phyloP scores from a whole-genome alignment of 1,140 invertebrate genomes.

The Trypoxylus dichotomus region DNA sequence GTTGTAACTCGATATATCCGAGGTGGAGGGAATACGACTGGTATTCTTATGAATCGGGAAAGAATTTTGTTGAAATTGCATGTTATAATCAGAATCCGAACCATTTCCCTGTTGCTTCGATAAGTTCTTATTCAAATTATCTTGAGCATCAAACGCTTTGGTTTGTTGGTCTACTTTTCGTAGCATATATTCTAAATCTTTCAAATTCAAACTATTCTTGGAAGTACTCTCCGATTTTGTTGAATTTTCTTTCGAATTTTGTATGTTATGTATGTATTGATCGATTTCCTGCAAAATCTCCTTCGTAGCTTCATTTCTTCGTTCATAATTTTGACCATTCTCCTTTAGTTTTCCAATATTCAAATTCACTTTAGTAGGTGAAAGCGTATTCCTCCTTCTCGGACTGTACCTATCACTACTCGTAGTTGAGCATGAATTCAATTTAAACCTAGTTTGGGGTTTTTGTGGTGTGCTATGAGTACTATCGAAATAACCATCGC shows the following conservation, averaged over 20 bases:
- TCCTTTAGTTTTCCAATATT: background rate
- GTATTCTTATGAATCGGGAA: background rate
- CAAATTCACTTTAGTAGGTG: background rate
- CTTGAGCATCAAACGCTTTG: background rate
- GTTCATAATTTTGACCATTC: background rate
- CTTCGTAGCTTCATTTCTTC: background rate
- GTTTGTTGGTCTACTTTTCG: background rate
- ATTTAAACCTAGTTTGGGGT: slow-evolving; percentile 40
- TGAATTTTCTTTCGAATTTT: slow-evolving; percentile 8
- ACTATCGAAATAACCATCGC: slow-evolving; percentile 38
- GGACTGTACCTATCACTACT: slow-evolving; percentile 2
- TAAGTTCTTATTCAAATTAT: background rate
- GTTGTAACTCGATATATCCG: slow-evolving; percentile 8
- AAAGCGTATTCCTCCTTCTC: background rate
- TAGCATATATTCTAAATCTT: slow-evolving; percentile 21
- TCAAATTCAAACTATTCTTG: slow-evolving; percentile 24
- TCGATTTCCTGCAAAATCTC: slow-evolving; percentile 21
- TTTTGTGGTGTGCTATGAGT: slow-evolving; percentile 51
- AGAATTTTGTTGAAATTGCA: background rate
- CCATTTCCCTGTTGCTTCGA: background rate
- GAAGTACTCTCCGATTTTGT: background rate
- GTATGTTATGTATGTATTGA: slow-evolving; percentile 11
- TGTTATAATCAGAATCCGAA: background rate
- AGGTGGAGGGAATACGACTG: background rate
- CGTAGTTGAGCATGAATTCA: slow-evolving; percentile 40